Conservation (phyloP, 2,888 invertebrate species). For the Axea sp. region DNA sequence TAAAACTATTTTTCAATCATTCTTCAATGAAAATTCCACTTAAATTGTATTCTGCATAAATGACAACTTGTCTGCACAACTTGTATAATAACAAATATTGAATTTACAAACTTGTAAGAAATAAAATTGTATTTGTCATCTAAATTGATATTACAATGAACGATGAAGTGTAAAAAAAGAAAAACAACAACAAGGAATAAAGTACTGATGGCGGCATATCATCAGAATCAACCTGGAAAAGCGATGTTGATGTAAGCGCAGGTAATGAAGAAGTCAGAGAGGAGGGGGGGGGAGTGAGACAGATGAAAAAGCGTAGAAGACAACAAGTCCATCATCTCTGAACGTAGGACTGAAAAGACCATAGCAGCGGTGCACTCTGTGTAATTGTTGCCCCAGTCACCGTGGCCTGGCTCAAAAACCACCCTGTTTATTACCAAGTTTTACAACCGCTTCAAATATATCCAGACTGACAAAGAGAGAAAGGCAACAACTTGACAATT, state of each 20-base stretch:
- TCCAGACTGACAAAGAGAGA: constrained; percentile 58
- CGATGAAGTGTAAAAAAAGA: constrained; percentile 4
- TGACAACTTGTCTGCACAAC: no score
- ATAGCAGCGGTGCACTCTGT: constrained; percentile 71
- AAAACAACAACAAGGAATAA: no score
- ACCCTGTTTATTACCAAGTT: constrained; percentile 71
- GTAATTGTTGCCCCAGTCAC: constrained; percentile 73
- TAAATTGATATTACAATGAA: constrained; percentile 7
- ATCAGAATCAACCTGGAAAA: constrained; percentile 49
- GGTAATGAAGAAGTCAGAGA: constrained; percentile 17
- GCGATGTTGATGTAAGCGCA: constrained; percentile 51
- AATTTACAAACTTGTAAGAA: no score
- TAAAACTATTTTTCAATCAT: no score
- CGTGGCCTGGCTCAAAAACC: constrained; percentile 71
- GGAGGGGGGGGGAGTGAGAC: constrained; percentile 39
- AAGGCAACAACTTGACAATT: constrained; percentile 58
- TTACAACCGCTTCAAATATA: constrained; percentile 72
- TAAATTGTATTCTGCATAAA: no score
- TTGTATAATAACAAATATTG: no score
- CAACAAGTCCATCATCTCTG: constrained; percentile 72
- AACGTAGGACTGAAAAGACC: constrained; percentile 70
- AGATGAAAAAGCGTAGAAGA: constrained; percentile 67
- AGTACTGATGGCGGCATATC: constrained; percentile 15
- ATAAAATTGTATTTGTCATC: not conserved
- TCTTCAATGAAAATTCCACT: no score